Evolutionary conservation across 2,113 vertebrate species (phyloP).

Genomic region (Ursus arctos): DNA sequence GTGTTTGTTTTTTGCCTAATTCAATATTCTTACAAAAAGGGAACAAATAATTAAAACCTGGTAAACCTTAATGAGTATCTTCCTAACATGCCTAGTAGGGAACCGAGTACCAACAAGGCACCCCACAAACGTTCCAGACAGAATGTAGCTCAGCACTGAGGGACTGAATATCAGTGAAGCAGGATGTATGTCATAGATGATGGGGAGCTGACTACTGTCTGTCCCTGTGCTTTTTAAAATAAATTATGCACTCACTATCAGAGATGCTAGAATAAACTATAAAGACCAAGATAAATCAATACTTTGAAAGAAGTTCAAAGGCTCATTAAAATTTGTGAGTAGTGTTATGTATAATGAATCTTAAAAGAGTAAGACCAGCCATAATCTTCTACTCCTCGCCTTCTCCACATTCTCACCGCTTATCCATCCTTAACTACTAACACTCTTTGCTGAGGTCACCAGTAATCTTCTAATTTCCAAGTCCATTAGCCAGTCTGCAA

Average conservation of each 20-base stretch:
- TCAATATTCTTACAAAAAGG: background rate
- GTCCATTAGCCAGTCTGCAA: background rate
- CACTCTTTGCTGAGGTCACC: background rate
- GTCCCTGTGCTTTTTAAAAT: background rate
- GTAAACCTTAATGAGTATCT: conserved; percentile 3
- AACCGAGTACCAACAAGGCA: background rate
- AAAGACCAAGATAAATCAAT: background rate
- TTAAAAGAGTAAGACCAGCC: background rate
- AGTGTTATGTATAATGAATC: background rate
- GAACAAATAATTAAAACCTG: conserved; percentile 38
- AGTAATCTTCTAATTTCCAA: conserved; percentile 18
- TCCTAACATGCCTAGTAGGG: background rate
- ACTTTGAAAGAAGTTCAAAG: conserved; percentile 3
- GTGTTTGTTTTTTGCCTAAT: background rate
- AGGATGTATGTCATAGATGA: background rate
- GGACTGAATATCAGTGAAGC: background rate
- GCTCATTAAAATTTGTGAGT: background rate
- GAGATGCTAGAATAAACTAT: background rate
- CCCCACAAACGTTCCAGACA: background rate
- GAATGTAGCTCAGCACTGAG: background rate
- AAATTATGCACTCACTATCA: background rate
- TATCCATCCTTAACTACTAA: background rate
- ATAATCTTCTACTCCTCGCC: background rate
- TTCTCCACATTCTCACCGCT: background rate
- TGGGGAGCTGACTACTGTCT: background rate